Percentiles rank a stretch among this genome's conserved stretches.
These are phyloP conservation scores for Drosophila austrosaltans DNA, from an alignment of 2,888 invertebrate species.

Conservation along the genomic window DNA sequence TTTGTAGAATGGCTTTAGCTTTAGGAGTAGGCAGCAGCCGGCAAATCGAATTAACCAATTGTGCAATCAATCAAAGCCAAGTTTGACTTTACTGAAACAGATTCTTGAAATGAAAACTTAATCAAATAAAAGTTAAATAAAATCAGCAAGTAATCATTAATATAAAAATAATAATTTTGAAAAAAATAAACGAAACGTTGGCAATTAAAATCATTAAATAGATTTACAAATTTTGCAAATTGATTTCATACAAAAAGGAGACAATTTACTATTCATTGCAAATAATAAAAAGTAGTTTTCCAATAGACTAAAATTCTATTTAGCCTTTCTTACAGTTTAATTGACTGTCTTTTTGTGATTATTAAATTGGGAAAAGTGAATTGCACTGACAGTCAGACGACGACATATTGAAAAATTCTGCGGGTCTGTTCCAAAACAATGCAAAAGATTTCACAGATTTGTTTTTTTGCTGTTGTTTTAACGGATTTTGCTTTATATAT, in stretches of 20 bases:
- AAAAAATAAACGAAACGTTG: too few relatives aligned
- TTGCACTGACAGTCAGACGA: constrained; percentile 39
- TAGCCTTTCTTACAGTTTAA: too few relatives aligned
- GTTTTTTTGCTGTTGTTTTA: constrained; percentile 50
- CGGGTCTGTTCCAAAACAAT: constrained; percentile 27
- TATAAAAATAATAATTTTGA: too few relatives aligned
- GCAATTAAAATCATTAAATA: too few relatives aligned
- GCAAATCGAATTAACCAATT: constrained; percentile 72
- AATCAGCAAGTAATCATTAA: too few relatives aligned
- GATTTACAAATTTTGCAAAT: too few relatives aligned
- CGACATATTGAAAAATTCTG: constrained; percentile 39
- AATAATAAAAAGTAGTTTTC: too few relatives aligned
- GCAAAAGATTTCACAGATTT: constrained; percentile 54
- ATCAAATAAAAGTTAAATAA: too few relatives aligned
- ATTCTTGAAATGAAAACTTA: too few relatives aligned
- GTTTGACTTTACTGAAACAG: constrained; percentile 49
- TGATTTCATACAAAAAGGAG: too few relatives aligned
- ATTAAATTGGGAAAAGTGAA: constrained; percentile 28
- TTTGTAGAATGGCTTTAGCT: background rate
- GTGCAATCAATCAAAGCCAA: constrained; percentile 69
- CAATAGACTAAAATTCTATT: too few relatives aligned
- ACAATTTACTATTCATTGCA: too few relatives aligned
- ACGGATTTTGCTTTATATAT: constrained; percentile 45
- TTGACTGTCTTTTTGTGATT: background rate
- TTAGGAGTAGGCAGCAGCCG: background rate